Percentiles rank a stretch among this genome's conserved stretches.
Conservation (phyloP, 2,113 vertebrate genomes). For the Ammodytes marinus region DNA sequence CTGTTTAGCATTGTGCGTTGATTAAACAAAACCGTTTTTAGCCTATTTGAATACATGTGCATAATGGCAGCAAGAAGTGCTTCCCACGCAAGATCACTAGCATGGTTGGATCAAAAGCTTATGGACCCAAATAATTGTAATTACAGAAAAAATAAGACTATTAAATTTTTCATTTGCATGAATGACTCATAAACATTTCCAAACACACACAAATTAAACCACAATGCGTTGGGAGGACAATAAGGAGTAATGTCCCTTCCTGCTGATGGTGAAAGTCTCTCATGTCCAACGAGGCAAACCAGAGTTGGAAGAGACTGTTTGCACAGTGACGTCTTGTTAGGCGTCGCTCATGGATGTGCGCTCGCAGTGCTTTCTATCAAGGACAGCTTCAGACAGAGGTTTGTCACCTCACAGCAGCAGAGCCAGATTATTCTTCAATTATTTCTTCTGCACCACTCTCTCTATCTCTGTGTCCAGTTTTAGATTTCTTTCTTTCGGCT, state of each 20-base stretch:
- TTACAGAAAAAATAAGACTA: constrained; percentile 13
- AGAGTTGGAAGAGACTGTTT: background rate
- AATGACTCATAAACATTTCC: constrained; percentile 27
- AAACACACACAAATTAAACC: background rate
- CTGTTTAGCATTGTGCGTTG: constrained; percentile 20
- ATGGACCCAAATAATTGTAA: background rate
- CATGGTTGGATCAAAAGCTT: background rate
- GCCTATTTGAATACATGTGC: background rate
- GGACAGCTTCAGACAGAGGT: background rate
- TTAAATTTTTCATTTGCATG: constrained; percentile 24
- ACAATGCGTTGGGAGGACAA: background rate
- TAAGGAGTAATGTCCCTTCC: constrained; percentile 15
- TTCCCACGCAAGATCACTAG: background rate
- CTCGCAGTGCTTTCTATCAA: constrained; percentile 6
- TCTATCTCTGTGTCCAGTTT: constrained; percentile 13
- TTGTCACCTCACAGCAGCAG: constrained; percentile 15
- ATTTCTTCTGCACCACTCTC: background rate
- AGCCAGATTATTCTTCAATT: constrained; percentile 1
- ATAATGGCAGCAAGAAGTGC: constrained; percentile 1
- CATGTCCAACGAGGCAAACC: background rate
- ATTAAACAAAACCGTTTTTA: background rate
- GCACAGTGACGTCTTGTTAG: background rate
- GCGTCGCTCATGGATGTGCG: constrained; percentile 3
- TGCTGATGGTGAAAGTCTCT: background rate
- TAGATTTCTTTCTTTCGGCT: constrained; percentile 17